phyloP scores from a whole-genome alignment of 2,888 invertebrate genomes.

The Sussaba pulchella region DNA sequence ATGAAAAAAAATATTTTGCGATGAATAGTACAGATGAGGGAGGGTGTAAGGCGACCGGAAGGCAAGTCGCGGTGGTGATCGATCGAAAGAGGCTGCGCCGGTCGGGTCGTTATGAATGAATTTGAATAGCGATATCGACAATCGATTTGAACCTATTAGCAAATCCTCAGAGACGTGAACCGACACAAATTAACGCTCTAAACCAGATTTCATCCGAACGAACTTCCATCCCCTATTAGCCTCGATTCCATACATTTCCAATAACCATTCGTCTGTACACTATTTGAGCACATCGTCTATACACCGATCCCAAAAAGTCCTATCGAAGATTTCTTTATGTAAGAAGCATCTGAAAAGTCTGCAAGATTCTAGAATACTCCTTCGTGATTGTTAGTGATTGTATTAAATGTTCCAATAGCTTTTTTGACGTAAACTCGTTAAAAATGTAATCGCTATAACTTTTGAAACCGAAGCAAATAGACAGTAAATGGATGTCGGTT shows the following conservation, averaged over 20 bases:
- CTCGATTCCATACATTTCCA: background rate
- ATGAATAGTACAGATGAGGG: conserved; percentile 31
- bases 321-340: too few relatives aligned
- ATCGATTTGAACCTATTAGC: conserved; percentile 72
- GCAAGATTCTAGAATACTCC: background rate
- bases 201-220: background rate
- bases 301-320: too few relatives aligned
- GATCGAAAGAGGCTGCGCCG: conserved; percentile 2
- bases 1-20: conserved; percentile 46
- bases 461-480: too few relatives aligned
- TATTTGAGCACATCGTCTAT: too few relatives aligned
- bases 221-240: background rate
- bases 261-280: too few relatives aligned
- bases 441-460: too few relatives aligned
- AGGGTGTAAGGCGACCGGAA: conserved; percentile 22
- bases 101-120: conserved; percentile 32
- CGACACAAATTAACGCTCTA: conserved; percentile 36
- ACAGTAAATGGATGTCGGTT: too few relatives aligned
- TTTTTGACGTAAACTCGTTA: too few relatives aligned
- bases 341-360: too few relatives aligned
- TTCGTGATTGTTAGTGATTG: too few relatives aligned
- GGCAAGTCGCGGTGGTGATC: background rate
- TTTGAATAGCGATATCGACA: conserved; percentile 70
- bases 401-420: too few relatives aligned
- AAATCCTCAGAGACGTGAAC: conserved; percentile 39